Conservation (phyloP, 2,888 invertebrate genomes). For the Bursaphelenchus okinawaensis region DNA sequence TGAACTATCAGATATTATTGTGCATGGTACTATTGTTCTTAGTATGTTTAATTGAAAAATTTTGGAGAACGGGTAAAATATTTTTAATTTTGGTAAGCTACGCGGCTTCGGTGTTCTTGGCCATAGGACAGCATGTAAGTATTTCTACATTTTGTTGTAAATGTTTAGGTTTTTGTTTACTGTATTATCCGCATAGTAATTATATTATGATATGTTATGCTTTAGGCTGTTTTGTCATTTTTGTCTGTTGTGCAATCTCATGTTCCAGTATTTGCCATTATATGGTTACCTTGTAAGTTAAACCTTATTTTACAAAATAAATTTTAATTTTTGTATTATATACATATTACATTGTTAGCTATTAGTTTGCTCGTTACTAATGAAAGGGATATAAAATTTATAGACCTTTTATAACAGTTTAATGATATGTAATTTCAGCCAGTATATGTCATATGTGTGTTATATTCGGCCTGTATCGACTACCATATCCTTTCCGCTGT, state of each 20-base stretch:
- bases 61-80: conserved; percentile 61
- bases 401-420: neutral
- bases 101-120: conserved; percentile 66
- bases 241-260: conserved; percentile 25
- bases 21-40: conserved; percentile 38
- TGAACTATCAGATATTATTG: conserved; percentile 43
- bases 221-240: conserved; percentile 28
- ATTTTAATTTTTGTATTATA: neutral
- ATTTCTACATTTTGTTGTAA: no score
- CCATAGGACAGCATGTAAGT: conserved; percentile 55
- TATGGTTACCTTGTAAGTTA: conserved; percentile 47
- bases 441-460: conserved; percentile 51
- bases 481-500: conserved; percentile 52
- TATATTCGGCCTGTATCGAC: conserved; percentile 47
- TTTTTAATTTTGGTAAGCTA: conserved; percentile 74
- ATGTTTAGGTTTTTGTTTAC: neutral
- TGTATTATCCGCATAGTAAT: neutral
- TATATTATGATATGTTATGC: neutral
- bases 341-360: no score
- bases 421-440: conserved; percentile 21
- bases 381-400: no score
- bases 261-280: conserved; percentile 38
- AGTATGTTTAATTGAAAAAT: conserved; percentile 38
- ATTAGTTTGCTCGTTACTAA: no score
- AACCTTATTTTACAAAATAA: neutral